Evolutionary conservation across 2,888 invertebrate species (phyloP), one percentile per base, ranked within the genome.

Genomic region (Mesopsocus fuscifrons): DNA sequence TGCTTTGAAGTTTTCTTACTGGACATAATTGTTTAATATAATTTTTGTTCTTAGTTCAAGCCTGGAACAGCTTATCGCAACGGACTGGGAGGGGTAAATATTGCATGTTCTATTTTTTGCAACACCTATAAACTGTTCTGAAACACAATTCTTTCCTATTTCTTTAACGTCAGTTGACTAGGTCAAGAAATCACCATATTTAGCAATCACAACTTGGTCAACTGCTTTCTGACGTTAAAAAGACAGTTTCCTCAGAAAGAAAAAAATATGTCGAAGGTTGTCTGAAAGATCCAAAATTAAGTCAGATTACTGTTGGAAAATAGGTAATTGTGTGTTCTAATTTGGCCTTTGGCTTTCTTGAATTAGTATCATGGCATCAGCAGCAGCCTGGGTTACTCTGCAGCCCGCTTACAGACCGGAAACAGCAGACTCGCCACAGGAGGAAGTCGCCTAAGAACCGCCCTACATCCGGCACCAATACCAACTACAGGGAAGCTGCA

Each of bases 21-120:
- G 6, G 6, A 26, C 26, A 9, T 26, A 26, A 9, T 26, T 26
- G 11, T 26, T 9, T 26, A 9, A 9, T 26, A 26, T 11, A 55
- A 54, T 3, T 48, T 22, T 46, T 50, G 20, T 53, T 59, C 57
- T 43, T 49, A 59, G 31, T 38, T 38, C 21, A 40, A 41, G 3
- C 43, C 44, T 9, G 44, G 45, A 3, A 42, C 46, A n/a, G 40
- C 43, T 13, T 46, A 46, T 22, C 41, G 46, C 3, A 41, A 41
- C 20, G 43, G 46, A 8, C 52, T 59, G 3, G 62, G 56, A 43
- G 11, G 38, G 15, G 38, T 13, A 5, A 18, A 21, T 18, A 38
- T 26, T 26, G 26, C 26, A 26, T 26, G 11, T 26, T 9, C 26
- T 11, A 9, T 11, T 26, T 26, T 11, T 26, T 26, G 26, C 11